phyloP scores from a whole-genome alignment of 2,888 invertebrate genomes.

The Dinocampus coccinellae region DNA sequence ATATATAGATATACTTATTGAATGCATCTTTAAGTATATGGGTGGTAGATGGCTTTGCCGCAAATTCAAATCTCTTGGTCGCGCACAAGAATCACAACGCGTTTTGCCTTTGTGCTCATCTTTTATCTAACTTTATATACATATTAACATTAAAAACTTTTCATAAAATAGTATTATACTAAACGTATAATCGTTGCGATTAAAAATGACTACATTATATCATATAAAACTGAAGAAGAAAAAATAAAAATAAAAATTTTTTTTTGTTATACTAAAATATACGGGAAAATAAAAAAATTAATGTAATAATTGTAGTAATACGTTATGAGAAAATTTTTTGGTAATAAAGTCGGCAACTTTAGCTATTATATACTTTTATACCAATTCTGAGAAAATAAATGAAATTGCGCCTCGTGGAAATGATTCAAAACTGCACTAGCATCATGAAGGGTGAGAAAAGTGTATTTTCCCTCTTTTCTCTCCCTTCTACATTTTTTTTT shows the following conservation, averaged over 20 bases:
- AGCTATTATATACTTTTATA: constrained; percentile 30
- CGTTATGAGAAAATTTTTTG: constrained; percentile 12
- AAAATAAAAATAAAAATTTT: background rate
- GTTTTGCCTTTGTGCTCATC: background rate
- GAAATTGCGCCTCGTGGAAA: constrained; percentile 21
- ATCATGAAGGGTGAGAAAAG: background rate
- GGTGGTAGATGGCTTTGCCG: background rate
- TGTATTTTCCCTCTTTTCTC: too few species aligned
- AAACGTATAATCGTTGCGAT: background rate
- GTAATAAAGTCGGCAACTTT: constrained; percentile 32
- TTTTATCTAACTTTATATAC: background rate
- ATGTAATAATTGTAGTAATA: constrained; percentile 28
- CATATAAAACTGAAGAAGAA: background rate
- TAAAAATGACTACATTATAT: background rate
- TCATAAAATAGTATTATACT: background rate
- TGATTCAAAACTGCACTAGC: background rate
- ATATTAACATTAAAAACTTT: background rate
- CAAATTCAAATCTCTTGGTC: background rate
- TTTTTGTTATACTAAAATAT: background rate
- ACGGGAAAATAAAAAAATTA: background rate
- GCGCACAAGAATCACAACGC: background rate
- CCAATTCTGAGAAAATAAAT: constrained; percentile 26
- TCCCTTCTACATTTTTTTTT: background rate
- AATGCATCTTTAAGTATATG: background rate
- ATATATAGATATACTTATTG: background rate